phyloP scores from a whole-genome alignment of 2,888 invertebrate genomes.

The Stenolophus ochropezus region DNA sequence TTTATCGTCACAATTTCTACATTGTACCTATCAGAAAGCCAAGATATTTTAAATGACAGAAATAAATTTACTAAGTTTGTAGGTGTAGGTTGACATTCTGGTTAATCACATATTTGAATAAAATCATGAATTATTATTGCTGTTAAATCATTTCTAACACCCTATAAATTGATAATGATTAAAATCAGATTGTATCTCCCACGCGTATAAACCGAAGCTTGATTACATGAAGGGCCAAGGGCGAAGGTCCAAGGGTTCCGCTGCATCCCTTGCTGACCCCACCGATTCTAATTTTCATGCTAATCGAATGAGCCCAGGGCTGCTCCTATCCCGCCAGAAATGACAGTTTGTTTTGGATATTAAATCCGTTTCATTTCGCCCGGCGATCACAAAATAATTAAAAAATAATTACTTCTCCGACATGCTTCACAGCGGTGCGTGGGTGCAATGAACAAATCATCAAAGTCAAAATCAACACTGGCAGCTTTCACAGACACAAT shows the following conservation, averaged over 20 bases:
- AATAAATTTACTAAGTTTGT: too few relatives aligned
- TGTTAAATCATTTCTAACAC: neutral
- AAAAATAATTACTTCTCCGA: slow-evolving; percentile 4
- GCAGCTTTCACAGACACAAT: neutral
- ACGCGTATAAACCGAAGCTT: neutral
- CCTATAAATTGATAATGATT: slow-evolving; percentile 6
- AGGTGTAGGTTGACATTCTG: too few relatives aligned
- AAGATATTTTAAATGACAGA: too few relatives aligned
- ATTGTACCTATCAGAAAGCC: too few relatives aligned
- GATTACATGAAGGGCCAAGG: slow-evolving; percentile 1
- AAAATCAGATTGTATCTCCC: slow-evolving; percentile 31
- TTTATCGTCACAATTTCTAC: too few relatives aligned
- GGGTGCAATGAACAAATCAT: neutral
- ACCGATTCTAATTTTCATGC: slow-evolving; percentile 46
- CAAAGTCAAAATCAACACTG: neutral
- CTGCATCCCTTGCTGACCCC: slow-evolving; percentile 27
- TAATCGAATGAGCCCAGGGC: slow-evolving; percentile 45
- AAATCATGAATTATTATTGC: too few relatives aligned
- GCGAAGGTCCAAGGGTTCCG: neutral
- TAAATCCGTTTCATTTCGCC: slow-evolving; percentile 17
- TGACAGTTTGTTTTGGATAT: slow-evolving; percentile 41
- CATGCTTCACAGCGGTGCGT: slow-evolving; percentile 12
- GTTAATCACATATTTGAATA: too few relatives aligned
- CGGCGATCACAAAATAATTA: slow-evolving; percentile 14
- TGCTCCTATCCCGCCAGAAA: neutral